Base-by-base conservation (phyloP, 2,888 invertebrate species). In the Carterocephalus palaemon region DNA sequence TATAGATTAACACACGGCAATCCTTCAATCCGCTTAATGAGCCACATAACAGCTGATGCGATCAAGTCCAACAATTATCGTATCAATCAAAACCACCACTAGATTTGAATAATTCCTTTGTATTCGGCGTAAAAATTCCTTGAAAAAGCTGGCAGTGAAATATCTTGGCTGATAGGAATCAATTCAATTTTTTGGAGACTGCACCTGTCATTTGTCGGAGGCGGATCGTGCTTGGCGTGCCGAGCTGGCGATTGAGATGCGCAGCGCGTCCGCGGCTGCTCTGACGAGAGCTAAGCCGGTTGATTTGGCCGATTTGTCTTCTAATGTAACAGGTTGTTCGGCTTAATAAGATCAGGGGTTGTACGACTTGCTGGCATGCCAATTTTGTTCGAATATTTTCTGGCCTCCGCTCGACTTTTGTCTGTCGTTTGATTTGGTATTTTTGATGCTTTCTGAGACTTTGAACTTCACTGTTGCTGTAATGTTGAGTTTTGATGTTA, bases 291-390 rank as follows among this genome's bases (percentile, higher is more conserved):
- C 50, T 54, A 49, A 56, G 59, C 49, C 48, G 36, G 53, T 52
- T 57, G 57, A 60, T 57, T 55, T 53, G 40, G 42, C 43, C 54
- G 48, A 59, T 60, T 57, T 56, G 56, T 60, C 57, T 59, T 54
- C 39, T 50, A 47, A 56, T 52, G 57, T 59, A 57, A 60, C 59
- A 59, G 59, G 57, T 60, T 59, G 57, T 48, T 51, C 51, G 26
- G 29, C 48, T 51, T 56, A 57, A 58, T 53, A 52, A 56, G 55
- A 55, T 46, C 39, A 8, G 37, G 10, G 22, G 36, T 42, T n/a
- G 26, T 26, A n/a, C 22, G 19, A 20, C 15, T 41, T 24, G 6
- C 12, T 40, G 15, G 9, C 9, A 16, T 24, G 33, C 29, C 32
- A 32, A 15, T 32, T 17, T 38, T 6, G 37, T 5, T 6, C n/a